Evolutionary conservation across 2,113 vertebrate genomes (phyloP).

Genomic region (Cottus gobio): DNA sequence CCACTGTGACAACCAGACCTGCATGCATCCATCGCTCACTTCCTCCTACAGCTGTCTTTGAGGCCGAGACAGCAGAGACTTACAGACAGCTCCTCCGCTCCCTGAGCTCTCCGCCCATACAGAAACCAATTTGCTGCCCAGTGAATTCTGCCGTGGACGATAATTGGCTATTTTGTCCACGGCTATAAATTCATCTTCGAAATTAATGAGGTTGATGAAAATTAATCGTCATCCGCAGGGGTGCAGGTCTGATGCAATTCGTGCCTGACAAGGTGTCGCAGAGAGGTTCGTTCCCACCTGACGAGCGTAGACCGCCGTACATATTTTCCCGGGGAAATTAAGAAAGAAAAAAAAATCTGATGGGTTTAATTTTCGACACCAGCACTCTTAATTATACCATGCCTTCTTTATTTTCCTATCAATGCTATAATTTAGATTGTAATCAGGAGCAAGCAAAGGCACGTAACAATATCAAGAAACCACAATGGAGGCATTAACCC

Average conservation of each 20-base stretch:
- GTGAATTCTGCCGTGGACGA: conserved; percentile 68
- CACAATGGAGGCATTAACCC: conserved; percentile 32
- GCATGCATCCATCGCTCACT: conserved; percentile 26
- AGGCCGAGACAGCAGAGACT: conserved; percentile 21
- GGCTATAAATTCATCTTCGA: conserved; percentile 79
- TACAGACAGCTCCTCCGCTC: conserved; percentile 31
- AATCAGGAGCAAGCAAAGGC: conserved; percentile 44
- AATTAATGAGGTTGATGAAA: conserved; percentile 81
- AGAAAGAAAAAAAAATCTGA: not conserved
- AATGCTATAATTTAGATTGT: conserved; percentile 40
- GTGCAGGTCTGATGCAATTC: conserved; percentile 41
- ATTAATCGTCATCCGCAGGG: conserved; percentile 62
- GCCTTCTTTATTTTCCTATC: conserved; percentile 47
- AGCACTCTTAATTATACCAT: conserved; percentile 32
- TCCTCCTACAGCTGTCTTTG: conserved; percentile 29
- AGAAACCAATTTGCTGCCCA: conserved; percentile 81
- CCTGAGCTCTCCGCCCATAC: conserved; percentile 53
- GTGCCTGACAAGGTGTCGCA: conserved; percentile 53
- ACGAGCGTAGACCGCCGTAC: not conserved
- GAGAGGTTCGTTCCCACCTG: conserved; percentile 36
- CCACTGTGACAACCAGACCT: conserved; percentile 23
- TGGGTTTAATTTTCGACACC: conserved; percentile 38
- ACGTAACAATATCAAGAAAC: conserved; percentile 39
- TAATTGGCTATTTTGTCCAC: conserved; percentile 82
- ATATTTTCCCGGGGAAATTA: not conserved